A percentile compares a stretch with the other conserved stretches of the same genome.
phyloP scores from a whole-genome alignment of 2,888 invertebrate genomes.

The Cyrtodaria siliqua region DNA sequence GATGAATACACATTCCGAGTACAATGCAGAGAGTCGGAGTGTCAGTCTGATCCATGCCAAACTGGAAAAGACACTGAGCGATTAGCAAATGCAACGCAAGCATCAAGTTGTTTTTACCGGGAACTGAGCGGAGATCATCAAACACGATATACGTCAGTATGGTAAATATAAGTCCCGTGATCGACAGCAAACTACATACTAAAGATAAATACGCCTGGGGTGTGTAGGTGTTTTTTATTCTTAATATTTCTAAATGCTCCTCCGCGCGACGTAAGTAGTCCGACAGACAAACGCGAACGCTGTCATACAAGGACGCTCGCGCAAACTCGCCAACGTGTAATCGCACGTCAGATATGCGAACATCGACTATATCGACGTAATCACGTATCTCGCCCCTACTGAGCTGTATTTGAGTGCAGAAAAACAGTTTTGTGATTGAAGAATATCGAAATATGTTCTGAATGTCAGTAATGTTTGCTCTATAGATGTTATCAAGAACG shows the following conservation, averaged over 20 bases:
- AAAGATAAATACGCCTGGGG: conserved; percentile 58
- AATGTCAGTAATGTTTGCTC: conserved; percentile 9
- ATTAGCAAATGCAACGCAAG: conserved; percentile 50
- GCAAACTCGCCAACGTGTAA: conserved; percentile 42
- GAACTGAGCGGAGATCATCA: conserved; percentile 54
- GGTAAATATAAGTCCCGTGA: conserved; percentile 40
- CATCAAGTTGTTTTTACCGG: conserved; percentile 66
- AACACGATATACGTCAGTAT: conserved; percentile 56
- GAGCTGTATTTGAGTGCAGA: conserved; percentile 46
- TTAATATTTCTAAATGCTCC: conserved; percentile 5
- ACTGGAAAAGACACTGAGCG: conserved; percentile 59
- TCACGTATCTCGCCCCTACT: conserved; percentile 35
- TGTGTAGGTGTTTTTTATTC: conserved; percentile 5
- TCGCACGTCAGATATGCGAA: conserved; percentile 31
- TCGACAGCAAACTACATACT: conserved; percentile 53
- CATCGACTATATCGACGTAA: conserved; percentile 37
- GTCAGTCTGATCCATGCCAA: conserved; percentile 54
- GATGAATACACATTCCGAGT: conserved; percentile 55
- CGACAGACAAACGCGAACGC: conserved; percentile 36
- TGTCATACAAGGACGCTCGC: conserved; percentile 9
- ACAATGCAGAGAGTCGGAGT: conserved; percentile 41
- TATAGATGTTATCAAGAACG: conserved; percentile 21
- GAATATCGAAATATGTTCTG: conserved; percentile 27
- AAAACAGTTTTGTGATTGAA: conserved; percentile 32
- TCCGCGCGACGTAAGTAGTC: conserved; percentile 45